These are phyloP conservation scores for Callosobruchus maculatus DNA, from an alignment of 2,888 invertebrate genomes.

Conservation along the genomic window DNA sequence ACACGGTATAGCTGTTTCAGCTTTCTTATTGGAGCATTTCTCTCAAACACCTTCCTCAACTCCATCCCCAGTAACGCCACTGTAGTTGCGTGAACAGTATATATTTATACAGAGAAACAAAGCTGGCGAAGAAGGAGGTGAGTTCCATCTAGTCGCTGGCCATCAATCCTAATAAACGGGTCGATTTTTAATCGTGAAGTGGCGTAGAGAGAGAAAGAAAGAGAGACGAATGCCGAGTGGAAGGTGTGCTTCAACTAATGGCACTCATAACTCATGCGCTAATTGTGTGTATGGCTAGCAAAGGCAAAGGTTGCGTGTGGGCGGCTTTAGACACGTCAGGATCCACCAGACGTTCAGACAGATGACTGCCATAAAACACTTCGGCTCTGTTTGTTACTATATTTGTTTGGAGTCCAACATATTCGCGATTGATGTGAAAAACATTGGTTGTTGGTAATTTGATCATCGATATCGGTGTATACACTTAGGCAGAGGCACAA, in stretches of 20 bases:
- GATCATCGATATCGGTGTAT: too few relatives aligned
- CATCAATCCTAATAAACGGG: slow-evolving; percentile 25
- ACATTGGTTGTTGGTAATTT: too few relatives aligned
- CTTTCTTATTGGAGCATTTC: too few relatives aligned
- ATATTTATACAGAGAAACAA: neutral
- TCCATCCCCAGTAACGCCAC: neutral
- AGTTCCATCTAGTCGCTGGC: neutral
- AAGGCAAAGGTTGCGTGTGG: neutral
- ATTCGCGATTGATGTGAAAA: neutral
- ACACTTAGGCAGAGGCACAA: too few relatives aligned
- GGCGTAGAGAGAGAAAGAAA: neutral
- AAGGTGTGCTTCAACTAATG: slow-evolving; percentile 28
- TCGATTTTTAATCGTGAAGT: slow-evolving; percentile 22
- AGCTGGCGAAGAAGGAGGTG: slow-evolving; percentile 1
- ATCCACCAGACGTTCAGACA: neutral
- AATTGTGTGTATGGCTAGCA: slow-evolving; percentile 17
- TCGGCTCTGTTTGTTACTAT: neutral
- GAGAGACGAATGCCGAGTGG: slow-evolving; percentile 1
- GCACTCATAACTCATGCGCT: slow-evolving; percentile 30
- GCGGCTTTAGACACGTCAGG: neutral
- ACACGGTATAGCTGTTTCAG: too few relatives aligned
- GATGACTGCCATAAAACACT: neutral
- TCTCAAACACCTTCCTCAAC: too few relatives aligned
- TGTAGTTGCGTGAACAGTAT: neutral
- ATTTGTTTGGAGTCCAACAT: neutral